These are phyloP conservation scores for Eupithecia pulchellata DNA, from an alignment of 2,888 invertebrate species.

Conservation along the genomic window DNA sequence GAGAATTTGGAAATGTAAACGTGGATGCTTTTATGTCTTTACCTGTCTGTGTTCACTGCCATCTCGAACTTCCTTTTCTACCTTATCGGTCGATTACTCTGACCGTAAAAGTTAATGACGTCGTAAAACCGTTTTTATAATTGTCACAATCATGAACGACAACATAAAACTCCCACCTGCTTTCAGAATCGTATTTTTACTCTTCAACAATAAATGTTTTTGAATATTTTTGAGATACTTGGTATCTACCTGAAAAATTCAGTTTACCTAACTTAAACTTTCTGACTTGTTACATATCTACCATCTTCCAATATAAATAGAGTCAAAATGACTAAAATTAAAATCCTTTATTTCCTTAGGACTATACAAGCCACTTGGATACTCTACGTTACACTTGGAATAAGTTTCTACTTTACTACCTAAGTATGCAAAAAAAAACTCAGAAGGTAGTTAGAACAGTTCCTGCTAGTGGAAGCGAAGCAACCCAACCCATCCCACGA, in stretches of 20 bases:
- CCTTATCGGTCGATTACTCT: slow-evolving; percentile 46
- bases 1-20: background rate
- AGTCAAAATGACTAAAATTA: background rate
- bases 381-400: background rate
- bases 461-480: background rate
- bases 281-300: background rate
- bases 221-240: background rate
- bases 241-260: background rate
- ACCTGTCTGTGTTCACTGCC: slow-evolving; percentile 32
- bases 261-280: background rate
- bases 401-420: background rate
- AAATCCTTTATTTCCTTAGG: background rate
- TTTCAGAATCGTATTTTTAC: slow-evolving; percentile 41
- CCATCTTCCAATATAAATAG: background rate
- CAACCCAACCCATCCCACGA: slow-evolving; percentile 23
- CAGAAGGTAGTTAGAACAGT: background rate
- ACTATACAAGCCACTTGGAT: background rate
- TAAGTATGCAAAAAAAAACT: background rate
- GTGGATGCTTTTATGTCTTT: slow-evolving; percentile 26
- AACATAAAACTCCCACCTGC: slow-evolving; percentile 40
- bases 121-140: slow-evolving; percentile 55
- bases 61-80: slow-evolving; percentile 39
- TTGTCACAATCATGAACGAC: slow-evolving; percentile 46
- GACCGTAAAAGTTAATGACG: slow-evolving; percentile 55
- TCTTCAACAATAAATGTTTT: slow-evolving; percentile 9